These are phyloP conservation scores for Budorcas taxicolor DNA, from an alignment of 2,113 vertebrate species.

Conservation along the genomic window DNA sequence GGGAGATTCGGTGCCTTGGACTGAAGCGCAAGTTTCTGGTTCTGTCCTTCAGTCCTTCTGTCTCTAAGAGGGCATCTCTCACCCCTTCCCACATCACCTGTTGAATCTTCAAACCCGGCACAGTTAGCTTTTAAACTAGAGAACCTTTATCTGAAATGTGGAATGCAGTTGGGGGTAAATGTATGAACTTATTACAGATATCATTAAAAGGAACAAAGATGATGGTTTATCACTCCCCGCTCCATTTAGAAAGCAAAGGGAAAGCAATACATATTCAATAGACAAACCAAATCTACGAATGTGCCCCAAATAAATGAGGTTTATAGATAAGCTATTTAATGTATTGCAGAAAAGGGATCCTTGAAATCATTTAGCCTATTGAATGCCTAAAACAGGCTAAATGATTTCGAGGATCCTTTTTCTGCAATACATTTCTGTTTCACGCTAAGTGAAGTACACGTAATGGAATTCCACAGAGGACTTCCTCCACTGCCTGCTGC, in stretches of 20 bases:
- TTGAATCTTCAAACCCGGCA: not conserved
- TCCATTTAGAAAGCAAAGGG: not conserved
- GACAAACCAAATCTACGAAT: not conserved
- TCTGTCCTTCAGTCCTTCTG: not conserved
- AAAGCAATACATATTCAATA: not conserved
- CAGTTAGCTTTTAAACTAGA: not conserved
- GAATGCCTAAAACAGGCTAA: not conserved
- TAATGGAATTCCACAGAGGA: not conserved
- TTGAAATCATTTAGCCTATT: not conserved
- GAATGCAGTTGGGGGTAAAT: not conserved
- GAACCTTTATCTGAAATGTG: not conserved
- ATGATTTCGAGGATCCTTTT: not conserved
- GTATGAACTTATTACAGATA: not conserved
- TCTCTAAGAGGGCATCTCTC: not conserved
- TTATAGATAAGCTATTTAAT: not conserved
- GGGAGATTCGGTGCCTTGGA: not conserved
- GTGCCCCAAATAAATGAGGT: not conserved
- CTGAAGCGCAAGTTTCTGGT: not conserved
- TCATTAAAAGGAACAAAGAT: not conserved
- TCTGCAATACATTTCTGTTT: not conserved
- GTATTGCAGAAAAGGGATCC: not conserved
- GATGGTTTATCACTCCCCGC: not conserved
- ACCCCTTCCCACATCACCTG: not conserved
- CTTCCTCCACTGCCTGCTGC: not conserved
- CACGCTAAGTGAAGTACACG: not conserved